Base-by-base conservation (phyloP, 2,888 invertebrate genomes). In the Cylloceria caligata region DNA sequence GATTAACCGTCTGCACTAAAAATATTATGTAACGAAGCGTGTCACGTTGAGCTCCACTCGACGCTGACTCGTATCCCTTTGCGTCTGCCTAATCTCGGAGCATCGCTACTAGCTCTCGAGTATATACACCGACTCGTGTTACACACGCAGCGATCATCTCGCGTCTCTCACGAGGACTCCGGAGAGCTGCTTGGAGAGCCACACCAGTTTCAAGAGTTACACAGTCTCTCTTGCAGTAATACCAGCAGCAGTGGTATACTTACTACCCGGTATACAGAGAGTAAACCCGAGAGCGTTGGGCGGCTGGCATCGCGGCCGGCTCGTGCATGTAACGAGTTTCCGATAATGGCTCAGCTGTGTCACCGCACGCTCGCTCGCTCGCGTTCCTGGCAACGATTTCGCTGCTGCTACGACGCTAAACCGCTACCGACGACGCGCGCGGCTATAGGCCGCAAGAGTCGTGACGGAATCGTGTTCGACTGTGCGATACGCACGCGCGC, bases 261-360 rank as follows among this genome's bases (percentile, higher is more conserved):
- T 9, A 13, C 24, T 24, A 60, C 34, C 34, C 9, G 4, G 36
- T 36, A 36, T 60, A 60, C 60, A 73, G 47, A 24, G 64, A 69
- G 34, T 36, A 79, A 81, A 42, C 39, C 64, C 24, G 76, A 78
- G 80, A 74, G 79, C 81, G 71, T 39, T 68, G 76, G 73, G 83
- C 87, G 88, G 89, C 88, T 89, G 82, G 82, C 83, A 90, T 88
- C 88, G 90, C 88, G 88, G 88, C 87, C 87, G 86, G 87, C 88
- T 88, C 86, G 88, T 90, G 90, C 90, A 90, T 90, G 91, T 92
- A 92, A 92, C 92, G 92, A 92, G 91, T 92, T 92, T 92, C 92
- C 92, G 91, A 92, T 92, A 92, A 92, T 91, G 92, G 91, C 89
- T 91, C 91, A 90, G 91, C 91, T 91, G 91, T 89, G 90, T 88